These are phyloP conservation scores for Dermatemys mawii DNA, from an alignment of 2,113 vertebrate species.

Conservation along the genomic window DNA sequence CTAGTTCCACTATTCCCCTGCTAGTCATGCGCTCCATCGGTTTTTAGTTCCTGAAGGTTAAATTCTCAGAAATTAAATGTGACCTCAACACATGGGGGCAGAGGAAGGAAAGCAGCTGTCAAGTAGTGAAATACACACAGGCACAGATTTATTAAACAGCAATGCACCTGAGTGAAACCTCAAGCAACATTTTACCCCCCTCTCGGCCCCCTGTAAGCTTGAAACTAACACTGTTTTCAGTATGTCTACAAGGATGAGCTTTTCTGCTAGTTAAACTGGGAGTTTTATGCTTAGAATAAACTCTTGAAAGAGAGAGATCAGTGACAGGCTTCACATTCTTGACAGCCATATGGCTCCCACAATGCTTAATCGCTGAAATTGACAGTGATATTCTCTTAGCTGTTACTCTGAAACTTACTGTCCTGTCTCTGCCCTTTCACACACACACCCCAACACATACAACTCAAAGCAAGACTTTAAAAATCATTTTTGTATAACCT, in stretches of 20 bases:
- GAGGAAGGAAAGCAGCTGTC: conserved; percentile 3
- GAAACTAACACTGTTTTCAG: not conserved
- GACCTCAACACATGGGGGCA: conserved; percentile 22
- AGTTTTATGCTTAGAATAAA: not conserved
- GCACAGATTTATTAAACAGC: conserved; percentile 31
- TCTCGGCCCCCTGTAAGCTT: not conserved
- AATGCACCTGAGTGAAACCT: conserved; percentile 12
- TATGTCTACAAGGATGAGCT: not conserved
- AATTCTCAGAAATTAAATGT: conserved; percentile 24
- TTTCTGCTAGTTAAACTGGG: not conserved
- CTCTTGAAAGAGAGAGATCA: not conserved
- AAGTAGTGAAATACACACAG: conserved; percentile 18
- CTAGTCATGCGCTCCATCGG: not conserved
- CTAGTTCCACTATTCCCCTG: not conserved
- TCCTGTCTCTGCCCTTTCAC: not conserved
- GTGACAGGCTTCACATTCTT: not conserved
- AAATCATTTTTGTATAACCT: not conserved
- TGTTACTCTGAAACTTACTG: not conserved
- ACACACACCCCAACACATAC: not conserved
- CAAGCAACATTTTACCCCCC: not conserved
- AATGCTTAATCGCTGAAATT: not conserved
- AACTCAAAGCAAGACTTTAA: not conserved
- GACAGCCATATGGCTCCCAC: not conserved
- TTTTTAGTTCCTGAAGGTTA: conserved; percentile 19
- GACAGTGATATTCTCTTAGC: not conserved